A percentile compares a stretch with the other conserved stretches of the same genome.
phyloP scores from a whole-genome alignment of 2,888 invertebrate genomes.

The Crioceris asparagi region DNA sequence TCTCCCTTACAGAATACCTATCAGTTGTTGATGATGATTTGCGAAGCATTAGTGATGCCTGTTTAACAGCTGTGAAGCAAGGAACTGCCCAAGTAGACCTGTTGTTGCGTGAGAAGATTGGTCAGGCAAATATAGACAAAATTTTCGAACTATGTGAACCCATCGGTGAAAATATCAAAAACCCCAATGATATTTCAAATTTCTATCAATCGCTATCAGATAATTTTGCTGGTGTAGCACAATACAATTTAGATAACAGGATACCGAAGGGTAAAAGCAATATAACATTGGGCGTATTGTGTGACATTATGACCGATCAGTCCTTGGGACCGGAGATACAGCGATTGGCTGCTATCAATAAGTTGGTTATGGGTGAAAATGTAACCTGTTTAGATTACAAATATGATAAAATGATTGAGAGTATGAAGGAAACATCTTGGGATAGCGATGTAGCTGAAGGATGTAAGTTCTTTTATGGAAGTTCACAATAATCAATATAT shows the following conservation, averaged over 20 bases:
- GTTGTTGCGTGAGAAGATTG: constrained; percentile 50
- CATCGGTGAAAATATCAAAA: constrained; percentile 50
- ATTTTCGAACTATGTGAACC: constrained; percentile 72
- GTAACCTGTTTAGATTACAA: constrained; percentile 75
- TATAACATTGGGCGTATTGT: constrained; percentile 71
- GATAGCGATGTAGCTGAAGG: constrained; percentile 50
- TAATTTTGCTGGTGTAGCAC: constrained; percentile 77
- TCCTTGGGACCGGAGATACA: constrained; percentile 51
- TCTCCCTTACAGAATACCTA: constrained; percentile 57
- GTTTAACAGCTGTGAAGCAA: constrained; percentile 51
- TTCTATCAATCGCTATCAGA: constrained; percentile 74
- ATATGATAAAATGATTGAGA: constrained; percentile 63
- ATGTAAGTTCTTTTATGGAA: constrained; percentile 37
- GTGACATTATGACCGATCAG: constrained; percentile 60
- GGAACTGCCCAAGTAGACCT: constrained; percentile 41
- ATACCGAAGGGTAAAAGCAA: constrained; percentile 52
- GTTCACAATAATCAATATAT: no score
- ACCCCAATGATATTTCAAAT: constrained; percentile 58
- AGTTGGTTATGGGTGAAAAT: constrained; percentile 53
- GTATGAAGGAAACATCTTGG: constrained; percentile 59
- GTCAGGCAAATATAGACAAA: constrained; percentile 53
- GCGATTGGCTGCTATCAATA: constrained; percentile 64
- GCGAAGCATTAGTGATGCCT: constrained; percentile 50
- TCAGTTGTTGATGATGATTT: constrained; percentile 69
- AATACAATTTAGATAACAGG: constrained; percentile 90